Conservation (phyloP, 92 coral and sea anemone genomes). For the Blastomussa wellsi region DNA sequence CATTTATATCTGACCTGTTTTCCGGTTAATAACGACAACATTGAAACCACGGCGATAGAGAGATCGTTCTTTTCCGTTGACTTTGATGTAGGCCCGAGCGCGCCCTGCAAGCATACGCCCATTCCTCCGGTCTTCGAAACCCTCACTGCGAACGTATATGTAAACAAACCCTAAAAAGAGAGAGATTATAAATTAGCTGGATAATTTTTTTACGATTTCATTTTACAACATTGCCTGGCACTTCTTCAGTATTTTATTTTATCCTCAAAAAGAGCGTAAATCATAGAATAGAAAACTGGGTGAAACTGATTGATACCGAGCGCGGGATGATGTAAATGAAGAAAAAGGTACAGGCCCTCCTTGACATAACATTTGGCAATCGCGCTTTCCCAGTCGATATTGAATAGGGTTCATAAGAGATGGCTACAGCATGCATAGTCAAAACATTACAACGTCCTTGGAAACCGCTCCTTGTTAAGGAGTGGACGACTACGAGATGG, state of each 20-base stretch:
- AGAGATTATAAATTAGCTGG: not conserved
- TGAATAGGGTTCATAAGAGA: no score
- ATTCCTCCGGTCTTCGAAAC: slow-evolving; percentile 32
- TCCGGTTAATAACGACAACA: slow-evolving; percentile 23
- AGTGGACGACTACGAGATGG: no score
- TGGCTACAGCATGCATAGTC: no score
- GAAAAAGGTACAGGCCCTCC: no score
- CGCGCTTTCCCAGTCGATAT: no score
- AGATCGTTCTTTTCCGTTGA: slow-evolving; percentile 29
- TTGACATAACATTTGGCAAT: no score
- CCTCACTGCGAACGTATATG: slow-evolving; percentile 23
- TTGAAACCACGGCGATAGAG: slow-evolving; percentile 15
- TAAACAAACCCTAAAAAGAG: not conserved
- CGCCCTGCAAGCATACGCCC: slow-evolving; percentile 7
- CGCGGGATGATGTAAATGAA: no score
- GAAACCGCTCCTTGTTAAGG: no score
- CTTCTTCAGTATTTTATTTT: not conserved
- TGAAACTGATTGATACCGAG: no score
- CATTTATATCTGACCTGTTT: slow-evolving; percentile 19
- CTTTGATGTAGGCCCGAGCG: slow-evolving; percentile 35
- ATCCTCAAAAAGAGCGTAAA: not conserved
- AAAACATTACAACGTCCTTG: no score
- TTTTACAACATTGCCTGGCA: not conserved
- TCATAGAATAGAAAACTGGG: no score
- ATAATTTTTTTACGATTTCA: not conserved